These are phyloP conservation scores for Ganaspis brasiliensis DNA, from an alignment of 2,888 invertebrate genomes.

Conservation along the genomic window DNA sequence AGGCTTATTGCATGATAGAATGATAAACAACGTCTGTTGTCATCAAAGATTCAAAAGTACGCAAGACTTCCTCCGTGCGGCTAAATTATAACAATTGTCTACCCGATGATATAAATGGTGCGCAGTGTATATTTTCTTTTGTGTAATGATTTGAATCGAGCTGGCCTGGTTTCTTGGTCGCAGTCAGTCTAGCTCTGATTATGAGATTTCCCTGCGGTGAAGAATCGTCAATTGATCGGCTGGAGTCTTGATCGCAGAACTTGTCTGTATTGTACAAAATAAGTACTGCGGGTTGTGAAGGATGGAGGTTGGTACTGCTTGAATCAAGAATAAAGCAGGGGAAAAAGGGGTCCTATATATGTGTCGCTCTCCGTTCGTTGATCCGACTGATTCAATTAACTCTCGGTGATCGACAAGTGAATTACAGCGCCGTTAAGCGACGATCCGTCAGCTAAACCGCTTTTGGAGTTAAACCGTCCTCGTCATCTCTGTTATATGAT, in stretches of 20 bases:
- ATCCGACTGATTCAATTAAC: slow-evolving; percentile 69
- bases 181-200: neutral
- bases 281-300: neutral
- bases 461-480: slow-evolving; percentile 30
- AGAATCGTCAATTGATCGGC: slow-evolving; percentile 11
- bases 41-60: no score
- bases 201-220: slow-evolving; percentile 2
- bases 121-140: slow-evolving; percentile 26
- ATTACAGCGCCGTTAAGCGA: slow-evolving; percentile 45
- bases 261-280: neutral
- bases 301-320: slow-evolving; percentile 28
- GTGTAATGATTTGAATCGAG: slow-evolving; percentile 22
- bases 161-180: slow-evolving; percentile 10
- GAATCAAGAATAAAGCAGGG: slow-evolving; percentile 33
- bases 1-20: no score
- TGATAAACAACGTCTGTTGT: no score
- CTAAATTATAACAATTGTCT: slow-evolving; percentile 1
- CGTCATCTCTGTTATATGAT: neutral
- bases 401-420: slow-evolving; percentile 58
- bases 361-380: slow-evolving; percentile 64
- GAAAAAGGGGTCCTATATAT: slow-evolving; percentile 45
- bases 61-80: neutral
- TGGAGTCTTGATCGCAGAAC: neutral
- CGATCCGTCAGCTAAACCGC: slow-evolving; percentile 31
- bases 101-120: neutral